Percentiles rank a stretch among this genome's conserved stretches.
These are phyloP conservation scores for Camponotus floridanus DNA, from an alignment of 1,140 invertebrate genomes.

Conservation along the genomic window DNA sequence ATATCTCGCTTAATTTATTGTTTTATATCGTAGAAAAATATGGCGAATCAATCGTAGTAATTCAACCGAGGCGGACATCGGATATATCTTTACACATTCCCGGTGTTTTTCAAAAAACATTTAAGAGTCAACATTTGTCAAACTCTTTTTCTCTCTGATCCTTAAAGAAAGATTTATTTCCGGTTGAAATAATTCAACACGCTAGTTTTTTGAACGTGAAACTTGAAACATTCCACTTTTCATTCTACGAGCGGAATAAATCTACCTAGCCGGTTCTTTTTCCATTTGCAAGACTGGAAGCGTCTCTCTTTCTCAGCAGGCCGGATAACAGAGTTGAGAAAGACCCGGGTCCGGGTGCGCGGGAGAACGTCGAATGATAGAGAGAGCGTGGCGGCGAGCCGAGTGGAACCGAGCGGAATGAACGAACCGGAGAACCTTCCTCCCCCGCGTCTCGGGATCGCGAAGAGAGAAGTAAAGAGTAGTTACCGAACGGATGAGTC, in stretches of 20 bases:
- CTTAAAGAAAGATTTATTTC: constrained; percentile 13
- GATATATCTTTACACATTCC: not conserved
- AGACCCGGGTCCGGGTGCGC: constrained; percentile 10
- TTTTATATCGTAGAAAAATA: not conserved
- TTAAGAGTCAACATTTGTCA: not conserved
- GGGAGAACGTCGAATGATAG: constrained; percentile 56
- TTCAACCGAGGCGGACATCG: not conserved
- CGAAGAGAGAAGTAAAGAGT: constrained; percentile 54
- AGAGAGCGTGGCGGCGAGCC: constrained; percentile 56
- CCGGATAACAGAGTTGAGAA: constrained; percentile 44
- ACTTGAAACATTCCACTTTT: constrained; percentile 31
- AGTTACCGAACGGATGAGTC: constrained; percentile 71
- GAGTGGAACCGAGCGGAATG: constrained; percentile 75
- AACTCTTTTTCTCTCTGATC: not conserved
- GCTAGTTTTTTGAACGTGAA: not conserved
- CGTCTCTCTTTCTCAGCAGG: not conserved
- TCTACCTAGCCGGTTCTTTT: constrained; percentile 4
- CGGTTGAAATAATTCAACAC: constrained; percentile 8
- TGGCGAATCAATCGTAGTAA: not conserved
- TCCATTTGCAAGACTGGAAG: constrained; percentile 8
- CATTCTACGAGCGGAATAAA: constrained; percentile 27
- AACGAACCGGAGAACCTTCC: constrained; percentile 42
- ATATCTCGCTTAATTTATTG: not conserved
- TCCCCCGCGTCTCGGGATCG: not conserved
- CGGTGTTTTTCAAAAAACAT: not conserved